These are phyloP conservation scores for Sprattus sprattus DNA, from an alignment of 2,113 vertebrate species.

Conservation along the genomic window DNA sequence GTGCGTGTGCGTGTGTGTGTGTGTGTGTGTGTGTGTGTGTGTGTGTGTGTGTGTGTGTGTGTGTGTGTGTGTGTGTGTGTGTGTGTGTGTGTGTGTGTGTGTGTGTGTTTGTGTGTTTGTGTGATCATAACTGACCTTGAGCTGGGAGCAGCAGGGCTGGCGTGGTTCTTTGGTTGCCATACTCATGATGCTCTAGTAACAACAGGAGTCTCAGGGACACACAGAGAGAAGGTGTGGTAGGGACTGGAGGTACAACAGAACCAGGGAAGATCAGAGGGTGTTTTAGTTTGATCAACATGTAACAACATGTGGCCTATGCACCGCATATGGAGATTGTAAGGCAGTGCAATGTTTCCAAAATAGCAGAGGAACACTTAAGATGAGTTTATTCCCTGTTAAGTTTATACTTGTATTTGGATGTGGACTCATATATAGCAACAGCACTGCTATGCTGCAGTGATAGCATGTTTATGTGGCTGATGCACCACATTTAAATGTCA, in stretches of 20 bases:
- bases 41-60: constrained; percentile 10
- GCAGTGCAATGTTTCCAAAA: neutral
- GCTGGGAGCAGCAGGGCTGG: constrained; percentile 65
- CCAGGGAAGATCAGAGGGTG: neutral
- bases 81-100: neutral
- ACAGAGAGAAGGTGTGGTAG: neutral
- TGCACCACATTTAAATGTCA: neutral
- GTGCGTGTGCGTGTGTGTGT: constrained; percentile 18
- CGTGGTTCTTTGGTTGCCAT: constrained; percentile 59
- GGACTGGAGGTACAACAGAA: neutral
- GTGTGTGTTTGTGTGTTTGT: constrained; percentile 13
- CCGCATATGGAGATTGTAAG: neutral
- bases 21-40: neutral
- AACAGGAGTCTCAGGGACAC: neutral
- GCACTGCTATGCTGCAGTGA: too few species aligned
- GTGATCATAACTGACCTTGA: constrained; percentile 64
- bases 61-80: neutral
- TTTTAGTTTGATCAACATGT: too few species aligned
- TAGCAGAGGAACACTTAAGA: too few species aligned
- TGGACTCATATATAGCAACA: too few species aligned
- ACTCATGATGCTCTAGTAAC: constrained; percentile 63
- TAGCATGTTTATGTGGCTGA: too few species aligned
- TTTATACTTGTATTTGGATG: too few species aligned
- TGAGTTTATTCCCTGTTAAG: too few species aligned
- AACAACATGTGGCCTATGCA: too few species aligned